These are phyloP conservation scores for Ophioninae sp. DNA, from an alignment of 2,888 invertebrate genomes.

Conservation along the genomic window DNA sequence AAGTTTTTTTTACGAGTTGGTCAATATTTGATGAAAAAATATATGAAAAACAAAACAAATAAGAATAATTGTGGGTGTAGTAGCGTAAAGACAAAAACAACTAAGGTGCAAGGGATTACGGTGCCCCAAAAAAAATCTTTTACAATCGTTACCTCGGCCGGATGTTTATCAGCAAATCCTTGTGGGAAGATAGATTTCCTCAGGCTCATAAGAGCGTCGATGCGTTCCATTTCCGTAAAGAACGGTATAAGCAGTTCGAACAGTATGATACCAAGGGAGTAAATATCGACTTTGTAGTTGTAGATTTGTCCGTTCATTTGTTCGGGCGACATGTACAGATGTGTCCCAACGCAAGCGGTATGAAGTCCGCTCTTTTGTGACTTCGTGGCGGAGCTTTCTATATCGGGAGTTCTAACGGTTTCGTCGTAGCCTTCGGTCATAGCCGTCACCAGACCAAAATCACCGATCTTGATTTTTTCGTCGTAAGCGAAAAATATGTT, in stretches of 20 bases:
- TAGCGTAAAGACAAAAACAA: too few species aligned
- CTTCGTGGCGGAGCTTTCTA: conserved; percentile 71
- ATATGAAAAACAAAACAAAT: too few species aligned
- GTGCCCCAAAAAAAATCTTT: too few species aligned
- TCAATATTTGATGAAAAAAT: too few species aligned
- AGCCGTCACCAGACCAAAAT: conserved; percentile 98
- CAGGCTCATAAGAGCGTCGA: conserved; percentile 85
- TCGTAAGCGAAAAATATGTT: conserved; percentile 97
- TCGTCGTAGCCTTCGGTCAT: conserved; percentile 85
- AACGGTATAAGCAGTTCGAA: conserved; percentile 96
- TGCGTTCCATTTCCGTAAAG: conserved; percentile 94
- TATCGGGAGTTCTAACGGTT: conserved; percentile 67
- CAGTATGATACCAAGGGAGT: conserved; percentile 95
- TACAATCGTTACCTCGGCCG: conserved; percentile 85
- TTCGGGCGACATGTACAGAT: conserved; percentile 99
- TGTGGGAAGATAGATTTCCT: conserved; percentile 87
- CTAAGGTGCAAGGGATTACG: too few species aligned
- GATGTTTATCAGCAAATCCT: conserved; percentile 85
- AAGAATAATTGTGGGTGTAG: too few species aligned
- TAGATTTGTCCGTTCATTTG: conserved; percentile 90
- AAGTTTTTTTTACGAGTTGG: too few species aligned
- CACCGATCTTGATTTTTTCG: conserved; percentile 96
- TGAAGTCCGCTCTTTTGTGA: conserved; percentile 80
- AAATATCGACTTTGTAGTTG: conserved; percentile 97
- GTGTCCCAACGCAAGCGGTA: conserved; percentile 90